phyloP scores from a whole-genome alignment of 2,888 invertebrate genomes.

The Steinernema scapterisci region DNA sequence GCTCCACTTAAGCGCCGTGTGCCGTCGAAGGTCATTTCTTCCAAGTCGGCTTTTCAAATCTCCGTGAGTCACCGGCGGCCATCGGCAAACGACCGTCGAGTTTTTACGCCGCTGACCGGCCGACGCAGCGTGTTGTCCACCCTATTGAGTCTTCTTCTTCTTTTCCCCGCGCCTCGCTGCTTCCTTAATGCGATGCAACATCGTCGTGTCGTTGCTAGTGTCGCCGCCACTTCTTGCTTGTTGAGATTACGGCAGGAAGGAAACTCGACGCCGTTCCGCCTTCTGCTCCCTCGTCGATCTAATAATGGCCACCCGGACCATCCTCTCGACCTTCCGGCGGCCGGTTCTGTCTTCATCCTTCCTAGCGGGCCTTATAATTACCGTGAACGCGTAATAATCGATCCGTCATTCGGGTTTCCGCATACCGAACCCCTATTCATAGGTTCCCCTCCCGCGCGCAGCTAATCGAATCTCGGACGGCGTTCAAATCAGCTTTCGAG shows the following conservation, averaged over 20 bases:
- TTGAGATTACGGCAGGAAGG: neutral
- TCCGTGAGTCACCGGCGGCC: neutral
- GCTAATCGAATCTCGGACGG: conserved; percentile 4
- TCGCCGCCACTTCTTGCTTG: neutral
- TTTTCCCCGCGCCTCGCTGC: conserved; percentile 7
- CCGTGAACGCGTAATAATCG: conserved; percentile 27
- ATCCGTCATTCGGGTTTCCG: neutral
- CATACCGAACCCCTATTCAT: neutral
- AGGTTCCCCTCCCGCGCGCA: neutral
- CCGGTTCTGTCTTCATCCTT: conserved; percentile 2
- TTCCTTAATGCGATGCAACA: conserved; percentile 15
- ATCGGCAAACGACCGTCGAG: neutral
- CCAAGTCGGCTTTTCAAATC: neutral
- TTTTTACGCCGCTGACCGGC: neutral
- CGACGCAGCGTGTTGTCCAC: conserved; percentile 3
- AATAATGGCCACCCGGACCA: neutral
- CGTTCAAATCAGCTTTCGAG: neutral
- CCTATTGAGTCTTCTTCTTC: conserved; percentile 4
- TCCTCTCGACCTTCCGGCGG: neutral
- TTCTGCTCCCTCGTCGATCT: neutral
- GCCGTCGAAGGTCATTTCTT: neutral
- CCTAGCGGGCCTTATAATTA: conserved; percentile 8
- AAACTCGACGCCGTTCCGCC: conserved; percentile 21
- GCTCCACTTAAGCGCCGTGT: neutral
- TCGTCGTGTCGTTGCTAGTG: neutral